Base-by-base conservation (phyloP, 2,888 invertebrate species). In the Spisula subtruncata region DNA sequence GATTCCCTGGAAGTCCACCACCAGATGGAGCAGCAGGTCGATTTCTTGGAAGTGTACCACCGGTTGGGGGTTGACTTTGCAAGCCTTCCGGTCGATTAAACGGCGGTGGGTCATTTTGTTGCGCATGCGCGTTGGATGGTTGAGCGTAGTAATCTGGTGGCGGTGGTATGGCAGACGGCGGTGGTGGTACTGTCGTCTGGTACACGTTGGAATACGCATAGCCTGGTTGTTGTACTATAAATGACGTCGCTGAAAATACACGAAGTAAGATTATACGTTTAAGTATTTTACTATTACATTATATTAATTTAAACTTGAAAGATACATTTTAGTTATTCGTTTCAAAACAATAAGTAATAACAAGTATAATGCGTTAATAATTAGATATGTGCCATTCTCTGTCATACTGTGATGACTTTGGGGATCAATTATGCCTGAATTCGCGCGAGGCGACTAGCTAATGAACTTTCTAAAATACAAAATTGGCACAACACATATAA, bases 1-100 rank as follows among this genome's bases (percentile, higher is more conserved):
- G 81, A 46, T 81, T 81, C 48, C 81, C 81, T 1, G 81, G 81
- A 25, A 81, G 81, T 66, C 60, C 60, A 25, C 25, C 51, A 51
- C 41, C 41, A 41, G 41, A 41, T 8, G 41, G 41, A 41, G 41
- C 41, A 41, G 41, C n/a, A 14, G 81, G 81, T 81, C 41, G 41
- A 41, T 5, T 41, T 8, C 4, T 8, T 8, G 41, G 41, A 41
- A 41, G 41, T 29, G 29, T 29, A 18, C 29, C 41, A 2, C 25
- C 16, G 1, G n/a, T 16, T n/a, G 81, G 81, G 14, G 81, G 81
- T 81, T 81, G n/a, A 51, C 81, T 81, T 29, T 51, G 51, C 51
- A 81, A 14, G 18, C 81, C 81, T 46, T 81, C 81, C 1, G 81
- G 81, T 46, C 25, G 60, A 60, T 32, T 18, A 20, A 79, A 41